phyloP scores from a whole-genome alignment of 2,113 vertebrate genomes.

The Dinomys branickii region DNA sequence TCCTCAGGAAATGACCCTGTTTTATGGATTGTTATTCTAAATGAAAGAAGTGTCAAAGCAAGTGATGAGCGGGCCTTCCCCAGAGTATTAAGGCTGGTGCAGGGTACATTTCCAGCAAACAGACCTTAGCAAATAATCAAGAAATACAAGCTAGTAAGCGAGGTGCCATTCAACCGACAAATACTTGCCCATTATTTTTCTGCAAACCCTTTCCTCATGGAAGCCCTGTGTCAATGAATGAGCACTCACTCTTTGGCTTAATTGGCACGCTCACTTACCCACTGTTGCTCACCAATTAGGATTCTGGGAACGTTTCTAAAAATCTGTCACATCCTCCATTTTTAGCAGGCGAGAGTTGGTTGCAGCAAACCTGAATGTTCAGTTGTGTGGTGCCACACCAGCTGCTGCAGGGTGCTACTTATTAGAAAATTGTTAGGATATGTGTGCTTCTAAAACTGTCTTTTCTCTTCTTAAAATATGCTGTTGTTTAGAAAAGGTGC shows the following conservation, averaged over 20 bases:
- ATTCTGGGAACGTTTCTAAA: conserved; percentile 36
- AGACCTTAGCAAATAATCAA: conserved; percentile 61
- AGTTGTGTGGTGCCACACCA: conserved; percentile 34
- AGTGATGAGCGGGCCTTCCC: conserved; percentile 63
- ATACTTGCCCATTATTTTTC: not conserved
- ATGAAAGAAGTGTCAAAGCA: conserved; percentile 79
- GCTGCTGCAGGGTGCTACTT: conserved; percentile 61
- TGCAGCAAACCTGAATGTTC: conserved; percentile 60
- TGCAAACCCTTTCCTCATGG: not conserved
- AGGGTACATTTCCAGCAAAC: conserved; percentile 69
- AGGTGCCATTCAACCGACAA: not conserved
- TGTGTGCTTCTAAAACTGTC: conserved; percentile 57
- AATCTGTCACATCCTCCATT: conserved; percentile 54
- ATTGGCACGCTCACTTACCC: conserved; percentile 52
- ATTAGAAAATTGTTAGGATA: conserved; percentile 62
- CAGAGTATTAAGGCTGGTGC: conserved; percentile 63
- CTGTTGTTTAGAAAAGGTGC: conserved; percentile 60
- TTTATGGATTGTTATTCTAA: conserved; percentile 78
- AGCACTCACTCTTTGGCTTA: conserved; percentile 40
- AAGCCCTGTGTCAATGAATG: conserved; percentile 28
- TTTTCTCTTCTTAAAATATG: conserved; percentile 62
- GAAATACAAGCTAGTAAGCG: not conserved
- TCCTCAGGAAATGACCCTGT: conserved; percentile 74
- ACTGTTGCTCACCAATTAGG: conserved; percentile 69
- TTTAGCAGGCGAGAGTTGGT: conserved; percentile 69